These are phyloP conservation scores for Drosophila longiperda DNA, from an alignment of 2,888 invertebrate species.

Conservation along the genomic window DNA sequence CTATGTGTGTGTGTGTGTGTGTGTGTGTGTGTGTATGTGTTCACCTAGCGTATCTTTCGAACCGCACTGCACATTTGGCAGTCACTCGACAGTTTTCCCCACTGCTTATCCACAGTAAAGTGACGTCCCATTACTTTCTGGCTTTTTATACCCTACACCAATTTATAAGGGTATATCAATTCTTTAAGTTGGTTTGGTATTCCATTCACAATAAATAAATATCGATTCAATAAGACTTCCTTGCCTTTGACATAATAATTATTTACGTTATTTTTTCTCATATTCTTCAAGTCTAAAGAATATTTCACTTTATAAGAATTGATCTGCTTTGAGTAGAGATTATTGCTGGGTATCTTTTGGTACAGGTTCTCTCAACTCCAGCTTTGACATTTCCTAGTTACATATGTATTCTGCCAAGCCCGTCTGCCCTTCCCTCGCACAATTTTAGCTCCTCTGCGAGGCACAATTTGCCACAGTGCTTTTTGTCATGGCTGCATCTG, in stretches of 20 bases:
- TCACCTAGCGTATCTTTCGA: constrained; percentile 36
- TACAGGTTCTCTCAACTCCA: not conserved
- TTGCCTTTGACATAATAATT: not conserved
- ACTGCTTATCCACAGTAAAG: constrained; percentile 3
- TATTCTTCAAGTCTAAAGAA: not conserved
- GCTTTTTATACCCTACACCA: constrained; percentile 17
- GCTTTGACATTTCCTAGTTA: not conserved
- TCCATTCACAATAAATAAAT: not conserved
- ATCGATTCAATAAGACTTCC: not conserved
- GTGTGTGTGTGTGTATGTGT: not conserved
- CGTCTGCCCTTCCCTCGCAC: not conserved
- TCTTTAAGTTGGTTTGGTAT: no score
- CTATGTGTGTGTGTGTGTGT: not conserved
- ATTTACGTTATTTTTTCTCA: no score
- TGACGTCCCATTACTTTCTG: constrained; percentile 28
- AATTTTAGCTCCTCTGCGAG: not conserved
- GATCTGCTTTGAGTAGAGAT: not conserved
- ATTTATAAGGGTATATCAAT: no score
- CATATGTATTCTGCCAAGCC: not conserved
- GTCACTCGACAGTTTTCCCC: constrained; percentile 22
- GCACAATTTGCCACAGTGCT: constrained; percentile 7
- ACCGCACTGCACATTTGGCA: constrained; percentile 46
- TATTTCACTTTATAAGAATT: not conserved
- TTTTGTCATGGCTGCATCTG: constrained; percentile 24
- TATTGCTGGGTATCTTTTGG: not conserved